Evolutionary conservation across 2,797 vertebrate species (phyloP).

Genomic region (Pseudopleuronectes americanus): DNA sequence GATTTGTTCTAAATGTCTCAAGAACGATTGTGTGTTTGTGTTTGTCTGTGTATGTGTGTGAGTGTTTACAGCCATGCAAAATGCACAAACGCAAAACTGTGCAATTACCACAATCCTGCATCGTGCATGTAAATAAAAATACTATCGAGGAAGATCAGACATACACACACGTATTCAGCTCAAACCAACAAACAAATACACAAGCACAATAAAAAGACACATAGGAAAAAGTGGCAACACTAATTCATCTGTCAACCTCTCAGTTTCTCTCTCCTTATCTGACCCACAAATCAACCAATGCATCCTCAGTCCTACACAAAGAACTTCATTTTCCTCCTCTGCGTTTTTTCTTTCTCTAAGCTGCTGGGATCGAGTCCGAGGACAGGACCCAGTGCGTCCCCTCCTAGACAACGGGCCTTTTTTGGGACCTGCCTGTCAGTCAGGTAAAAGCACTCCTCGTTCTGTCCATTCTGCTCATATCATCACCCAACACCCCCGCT

Average conservation of each 20-base stretch:
- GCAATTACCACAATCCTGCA: not conserved
- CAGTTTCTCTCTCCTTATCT: conserved; percentile 52
- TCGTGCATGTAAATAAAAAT: too few relatives aligned
- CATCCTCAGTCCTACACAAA: conserved; percentile 51
- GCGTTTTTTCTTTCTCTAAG: conserved; percentile 22
- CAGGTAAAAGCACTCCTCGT: conserved; percentile 64
- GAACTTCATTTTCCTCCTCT: conserved; percentile 43
- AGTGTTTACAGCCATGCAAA: not conserved
- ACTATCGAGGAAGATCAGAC: too few relatives aligned
- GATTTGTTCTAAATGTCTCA: too few relatives aligned
- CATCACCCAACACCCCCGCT: conserved; percentile 56
- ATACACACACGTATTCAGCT: too few relatives aligned
- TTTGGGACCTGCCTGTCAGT: conserved; percentile 57
- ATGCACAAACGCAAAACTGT: conserved; percentile 1
- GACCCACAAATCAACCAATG: conserved; percentile 52
- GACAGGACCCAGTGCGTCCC: conserved; percentile 29
- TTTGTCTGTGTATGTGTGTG: too few relatives aligned
- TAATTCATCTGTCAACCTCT: conserved; percentile 52
- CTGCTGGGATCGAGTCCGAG: conserved; percentile 33
- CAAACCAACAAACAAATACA: conserved; percentile 6
- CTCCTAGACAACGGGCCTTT: conserved; percentile 36
- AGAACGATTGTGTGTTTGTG: too few relatives aligned
- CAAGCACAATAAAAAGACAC: conserved; percentile 17
- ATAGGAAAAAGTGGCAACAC: conserved; percentile 28
- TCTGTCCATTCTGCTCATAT: conserved; percentile 64